phyloP scores from a whole-genome alignment of 2,797 vertebrate species.

The Megalops cyprinoides region DNA sequence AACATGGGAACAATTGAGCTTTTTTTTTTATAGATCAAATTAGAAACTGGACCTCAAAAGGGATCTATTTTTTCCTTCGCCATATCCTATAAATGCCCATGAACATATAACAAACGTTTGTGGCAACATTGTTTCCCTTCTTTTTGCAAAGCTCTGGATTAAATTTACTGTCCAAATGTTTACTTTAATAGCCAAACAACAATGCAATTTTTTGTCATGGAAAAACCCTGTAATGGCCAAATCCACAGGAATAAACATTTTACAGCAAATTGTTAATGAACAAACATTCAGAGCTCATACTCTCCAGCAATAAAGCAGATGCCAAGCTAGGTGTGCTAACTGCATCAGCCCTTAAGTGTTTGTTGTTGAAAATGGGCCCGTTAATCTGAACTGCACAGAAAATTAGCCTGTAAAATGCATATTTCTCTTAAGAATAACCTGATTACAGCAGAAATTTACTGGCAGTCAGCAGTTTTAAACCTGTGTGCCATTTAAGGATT shows the following conservation, averaged over 20 bases:
- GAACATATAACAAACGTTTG: constrained; percentile 34
- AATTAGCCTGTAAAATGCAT: constrained; percentile 59
- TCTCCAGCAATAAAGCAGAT: constrained; percentile 40
- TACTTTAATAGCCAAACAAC: constrained; percentile 53
- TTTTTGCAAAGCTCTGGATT: constrained; percentile 20
- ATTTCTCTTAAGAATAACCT: constrained; percentile 57
- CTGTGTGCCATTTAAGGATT: constrained; percentile 49
- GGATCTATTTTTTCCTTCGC: constrained; percentile 21
- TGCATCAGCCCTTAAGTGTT: constrained; percentile 58
- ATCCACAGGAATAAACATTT: constrained; percentile 52
- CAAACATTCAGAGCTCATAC: constrained; percentile 51
- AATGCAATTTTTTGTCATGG: constrained; percentile 47
- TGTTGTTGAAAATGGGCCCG: constrained; percentile 64
- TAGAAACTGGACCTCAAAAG: not conserved
- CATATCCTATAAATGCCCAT: constrained; percentile 11
- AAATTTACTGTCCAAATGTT: constrained; percentile 50
- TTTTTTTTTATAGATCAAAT: constrained; percentile 27
- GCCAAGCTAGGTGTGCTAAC: constrained; percentile 58
- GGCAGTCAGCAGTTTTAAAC: constrained; percentile 52
- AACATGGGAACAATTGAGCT: constrained; percentile 36
- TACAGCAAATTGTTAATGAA: constrained; percentile 51
- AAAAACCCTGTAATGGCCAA: constrained; percentile 51
- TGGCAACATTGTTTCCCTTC: constrained; percentile 18
- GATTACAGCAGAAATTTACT: constrained; percentile 49
- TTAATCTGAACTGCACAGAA: constrained; percentile 61